phyloP scores from a whole-genome alignment of 2,797 vertebrate species.

The Adelosebastes latens region DNA sequence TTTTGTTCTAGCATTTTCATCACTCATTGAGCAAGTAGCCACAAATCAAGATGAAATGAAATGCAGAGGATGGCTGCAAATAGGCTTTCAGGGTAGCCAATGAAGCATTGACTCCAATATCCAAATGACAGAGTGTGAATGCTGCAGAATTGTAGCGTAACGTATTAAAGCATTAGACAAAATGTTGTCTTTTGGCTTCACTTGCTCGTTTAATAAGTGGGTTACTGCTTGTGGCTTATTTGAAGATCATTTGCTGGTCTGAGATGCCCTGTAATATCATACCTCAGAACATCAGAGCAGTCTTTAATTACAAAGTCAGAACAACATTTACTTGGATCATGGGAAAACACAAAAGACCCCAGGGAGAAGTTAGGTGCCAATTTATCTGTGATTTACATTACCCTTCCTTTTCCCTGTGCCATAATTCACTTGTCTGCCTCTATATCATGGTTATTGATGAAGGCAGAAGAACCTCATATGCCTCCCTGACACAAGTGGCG shows the following conservation, averaged over 20 bases:
- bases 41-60: slow-evolving; percentile 55
- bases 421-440: slow-evolving; percentile 54
- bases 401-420: slow-evolving; percentile 27
- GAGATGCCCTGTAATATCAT: slow-evolving; percentile 67
- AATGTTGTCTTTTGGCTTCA: slow-evolving; percentile 70
- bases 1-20: slow-evolving; percentile 49
- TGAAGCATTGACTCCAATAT: slow-evolving; percentile 57
- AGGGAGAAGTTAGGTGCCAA: slow-evolving; percentile 55
- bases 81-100: slow-evolving; percentile 41
- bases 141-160: slow-evolving; percentile 52
- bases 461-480: slow-evolving; percentile 37
- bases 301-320: slow-evolving; percentile 77
- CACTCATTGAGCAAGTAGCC: slow-evolving; percentile 37
- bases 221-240: slow-evolving; percentile 73
- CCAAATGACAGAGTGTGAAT: slow-evolving; percentile 68
- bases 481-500: slow-evolving; percentile 41
- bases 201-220: slow-evolving; percentile 75
- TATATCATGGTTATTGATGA: slow-evolving; percentile 50
- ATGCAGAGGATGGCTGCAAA: slow-evolving; percentile 28
- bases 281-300: slow-evolving; percentile 67
- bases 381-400: slow-evolving; percentile 67
- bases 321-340: slow-evolving; percentile 59
- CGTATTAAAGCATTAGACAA: slow-evolving; percentile 74
- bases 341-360: slow-evolving; percentile 64
- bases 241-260: slow-evolving; percentile 76